Conservation (phyloP, 2,888 invertebrate genomes). For the Glaucopsyche alexis region DNA sequence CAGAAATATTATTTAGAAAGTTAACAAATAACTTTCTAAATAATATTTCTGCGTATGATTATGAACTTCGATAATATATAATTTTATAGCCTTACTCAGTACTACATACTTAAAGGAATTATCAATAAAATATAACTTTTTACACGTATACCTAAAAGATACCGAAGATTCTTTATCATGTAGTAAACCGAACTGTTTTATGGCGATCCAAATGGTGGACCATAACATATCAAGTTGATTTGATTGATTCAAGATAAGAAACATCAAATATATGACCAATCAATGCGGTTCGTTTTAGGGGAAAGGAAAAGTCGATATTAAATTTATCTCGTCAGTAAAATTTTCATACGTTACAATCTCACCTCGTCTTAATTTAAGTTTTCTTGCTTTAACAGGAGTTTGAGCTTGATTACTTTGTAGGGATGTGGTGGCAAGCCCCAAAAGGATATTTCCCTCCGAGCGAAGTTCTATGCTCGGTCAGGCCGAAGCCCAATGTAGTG, state of each 20-base stretch:
- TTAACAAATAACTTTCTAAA: too few relatives aligned
- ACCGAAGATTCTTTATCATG: slow-evolving; percentile 3
- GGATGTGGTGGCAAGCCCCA: too few relatives aligned
- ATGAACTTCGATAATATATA: not conserved
- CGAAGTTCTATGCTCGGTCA: too few relatives aligned
- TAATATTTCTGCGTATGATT: not conserved
- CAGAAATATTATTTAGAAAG: too few relatives aligned
- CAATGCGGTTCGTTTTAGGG: not conserved
- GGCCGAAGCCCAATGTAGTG: too few relatives aligned
- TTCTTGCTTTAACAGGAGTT: not conserved
- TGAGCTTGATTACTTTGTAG: too few relatives aligned
- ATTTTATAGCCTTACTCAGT: slow-evolving; percentile 3
- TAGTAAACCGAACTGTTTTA: slow-evolving; percentile 23
- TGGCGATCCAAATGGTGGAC: not conserved
- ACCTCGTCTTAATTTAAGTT: not conserved
- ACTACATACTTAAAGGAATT: not conserved
- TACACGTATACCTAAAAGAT: slow-evolving; percentile 11
- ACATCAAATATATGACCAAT: slow-evolving; percentile 20
- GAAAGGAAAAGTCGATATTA: not conserved
- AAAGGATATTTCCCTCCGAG: too few relatives aligned
- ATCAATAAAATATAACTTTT: slow-evolving; percentile 19
- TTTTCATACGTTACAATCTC: slow-evolving; percentile 5
- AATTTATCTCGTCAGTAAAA: slow-evolving; percentile 2
- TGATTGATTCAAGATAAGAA: slow-evolving; percentile 27
- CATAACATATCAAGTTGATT: slow-evolving; percentile 23